Conservation (phyloP, 2,113 vertebrate species). For the Rhynchomys soricoides region DNA sequence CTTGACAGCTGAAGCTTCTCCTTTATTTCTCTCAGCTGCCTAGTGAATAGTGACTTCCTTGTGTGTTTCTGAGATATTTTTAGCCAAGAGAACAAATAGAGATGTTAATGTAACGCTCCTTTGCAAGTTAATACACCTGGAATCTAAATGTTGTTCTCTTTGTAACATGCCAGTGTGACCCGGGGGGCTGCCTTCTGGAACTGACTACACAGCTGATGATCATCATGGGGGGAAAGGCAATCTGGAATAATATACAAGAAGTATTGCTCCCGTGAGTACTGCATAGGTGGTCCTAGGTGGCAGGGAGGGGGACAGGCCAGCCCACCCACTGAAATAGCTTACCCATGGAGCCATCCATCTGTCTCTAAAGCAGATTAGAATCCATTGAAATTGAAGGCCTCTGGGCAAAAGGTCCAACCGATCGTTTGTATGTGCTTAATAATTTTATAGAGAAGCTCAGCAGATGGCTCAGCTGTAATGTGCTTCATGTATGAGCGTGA, state of each 20-base stretch:
- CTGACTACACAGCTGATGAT: constrained; percentile 94
- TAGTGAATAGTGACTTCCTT: background rate
- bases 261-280: constrained; percentile 94
- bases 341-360: background rate
- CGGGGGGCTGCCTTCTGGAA: constrained; percentile 95
- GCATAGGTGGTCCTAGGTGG: background rate
- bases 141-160: constrained; percentile 39
- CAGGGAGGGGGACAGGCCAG: no score
- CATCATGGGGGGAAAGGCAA: constrained; percentile 96
- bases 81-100: constrained; percentile 32
- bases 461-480: background rate
- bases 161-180: constrained; percentile 91
- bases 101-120: constrained; percentile 30
- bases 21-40: background rate
- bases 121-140: background rate
- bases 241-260: constrained; percentile 98
- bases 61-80: background rate
- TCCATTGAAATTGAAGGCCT: background rate
- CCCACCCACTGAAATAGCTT: background rate
- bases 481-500: background rate
- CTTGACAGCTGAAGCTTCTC: background rate
- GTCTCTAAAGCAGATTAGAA: background rate
- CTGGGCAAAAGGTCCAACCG: background rate
- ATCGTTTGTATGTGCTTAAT: background rate
- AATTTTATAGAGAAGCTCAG: background rate